Conservation (phyloP, 1,140 invertebrate genomes). For the Lordiphosa stackelbergi region DNA sequence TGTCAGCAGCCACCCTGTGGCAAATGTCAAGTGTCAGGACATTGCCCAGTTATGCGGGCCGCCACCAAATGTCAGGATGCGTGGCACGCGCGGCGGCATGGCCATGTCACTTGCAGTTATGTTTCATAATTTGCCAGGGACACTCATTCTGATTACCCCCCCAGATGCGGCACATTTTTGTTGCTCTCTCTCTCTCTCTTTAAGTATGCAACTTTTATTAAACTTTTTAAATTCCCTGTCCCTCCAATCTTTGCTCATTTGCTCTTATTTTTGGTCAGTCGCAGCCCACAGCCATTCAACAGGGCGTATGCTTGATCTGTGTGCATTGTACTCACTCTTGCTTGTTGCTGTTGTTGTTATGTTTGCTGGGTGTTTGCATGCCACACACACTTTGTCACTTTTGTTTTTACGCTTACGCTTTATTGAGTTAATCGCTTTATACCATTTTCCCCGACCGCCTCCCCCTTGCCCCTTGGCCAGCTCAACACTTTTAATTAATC, state of each 20-base stretch:
- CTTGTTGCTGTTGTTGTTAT: constrained; percentile 38
- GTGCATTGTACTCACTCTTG: constrained; percentile 13
- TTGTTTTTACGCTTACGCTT: constrained; percentile 65
- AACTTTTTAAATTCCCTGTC: too few relatives aligned
- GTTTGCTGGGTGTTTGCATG: constrained; percentile 38
- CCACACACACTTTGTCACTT: constrained; percentile 52
- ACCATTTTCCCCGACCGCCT: constrained; percentile 42
- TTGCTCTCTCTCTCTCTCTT: too few relatives aligned
- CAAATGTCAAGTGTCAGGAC: constrained; percentile 61
- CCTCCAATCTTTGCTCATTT: too few relatives aligned
- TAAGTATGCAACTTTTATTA: too few relatives aligned
- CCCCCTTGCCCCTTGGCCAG: constrained; percentile 64
- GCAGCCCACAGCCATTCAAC: constrained; percentile 4
- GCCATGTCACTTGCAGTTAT: constrained; percentile 54
- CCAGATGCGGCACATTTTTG: not conserved
- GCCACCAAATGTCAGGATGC: constrained; percentile 50
- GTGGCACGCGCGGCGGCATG: constrained; percentile 39
- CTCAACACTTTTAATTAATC: constrained; percentile 66
- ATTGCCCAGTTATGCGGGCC: constrained; percentile 40
- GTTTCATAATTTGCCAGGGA: constrained; percentile 42
- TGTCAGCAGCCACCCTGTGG: not conserved
- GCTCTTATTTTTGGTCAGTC: too few relatives aligned
- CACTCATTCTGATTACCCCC: constrained; percentile 9
- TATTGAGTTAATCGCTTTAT: constrained; percentile 68
- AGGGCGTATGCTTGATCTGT: constrained; percentile 11